Conservation (phyloP, 2,113 vertebrate species). For the Pseudonaja textilis region DNA sequence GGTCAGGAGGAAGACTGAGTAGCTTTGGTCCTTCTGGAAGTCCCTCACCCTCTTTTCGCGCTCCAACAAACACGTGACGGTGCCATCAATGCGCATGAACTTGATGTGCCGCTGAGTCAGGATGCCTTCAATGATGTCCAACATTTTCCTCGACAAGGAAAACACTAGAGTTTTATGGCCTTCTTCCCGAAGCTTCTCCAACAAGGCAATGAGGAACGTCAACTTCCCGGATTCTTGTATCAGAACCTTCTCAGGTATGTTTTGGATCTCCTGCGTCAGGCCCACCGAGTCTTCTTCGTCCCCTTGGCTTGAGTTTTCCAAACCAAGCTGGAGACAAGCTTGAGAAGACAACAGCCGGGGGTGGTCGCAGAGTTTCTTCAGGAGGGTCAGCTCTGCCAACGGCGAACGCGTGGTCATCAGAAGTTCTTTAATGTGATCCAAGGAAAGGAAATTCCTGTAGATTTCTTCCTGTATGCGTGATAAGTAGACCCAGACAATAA, state of each 20-base stretch:
- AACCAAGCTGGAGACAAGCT: slow-evolving; percentile 78
- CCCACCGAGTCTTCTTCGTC: slow-evolving; percentile 18
- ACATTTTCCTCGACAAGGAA: slow-evolving; percentile 89
- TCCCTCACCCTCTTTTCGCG: slow-evolving; percentile 79
- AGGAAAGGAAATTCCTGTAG: slow-evolving; percentile 87
- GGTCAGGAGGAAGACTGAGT: slow-evolving; percentile 88
- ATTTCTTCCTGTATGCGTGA: slow-evolving; percentile 87
- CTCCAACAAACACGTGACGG: slow-evolving; percentile 78
- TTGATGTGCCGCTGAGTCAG: slow-evolving; percentile 74
- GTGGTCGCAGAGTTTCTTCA: slow-evolving; percentile 97
- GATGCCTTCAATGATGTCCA: slow-evolving; percentile 86
- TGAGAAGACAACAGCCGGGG: slow-evolving; percentile 86
- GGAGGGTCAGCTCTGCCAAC: slow-evolving; percentile 81
- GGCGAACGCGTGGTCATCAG: slow-evolving; percentile 84
- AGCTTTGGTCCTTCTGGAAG: slow-evolving; percentile 79
- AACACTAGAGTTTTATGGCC: slow-evolving; percentile 89
- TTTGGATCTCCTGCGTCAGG: slow-evolving; percentile 59
- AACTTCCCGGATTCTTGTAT: slow-evolving; percentile 92
- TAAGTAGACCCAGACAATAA: slow-evolving; percentile 93
- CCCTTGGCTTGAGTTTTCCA: slow-evolving; percentile 62
- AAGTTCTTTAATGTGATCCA: slow-evolving; percentile 89
- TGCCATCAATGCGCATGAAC: slow-evolving; percentile 84
- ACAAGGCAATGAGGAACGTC: slow-evolving; percentile 80
- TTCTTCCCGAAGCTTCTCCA: slow-evolving; percentile 79
- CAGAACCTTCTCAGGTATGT: slow-evolving; percentile 76